phyloP scores from a whole-genome alignment of 2,888 invertebrate genomes.

The Tolmerus cingulatus region DNA sequence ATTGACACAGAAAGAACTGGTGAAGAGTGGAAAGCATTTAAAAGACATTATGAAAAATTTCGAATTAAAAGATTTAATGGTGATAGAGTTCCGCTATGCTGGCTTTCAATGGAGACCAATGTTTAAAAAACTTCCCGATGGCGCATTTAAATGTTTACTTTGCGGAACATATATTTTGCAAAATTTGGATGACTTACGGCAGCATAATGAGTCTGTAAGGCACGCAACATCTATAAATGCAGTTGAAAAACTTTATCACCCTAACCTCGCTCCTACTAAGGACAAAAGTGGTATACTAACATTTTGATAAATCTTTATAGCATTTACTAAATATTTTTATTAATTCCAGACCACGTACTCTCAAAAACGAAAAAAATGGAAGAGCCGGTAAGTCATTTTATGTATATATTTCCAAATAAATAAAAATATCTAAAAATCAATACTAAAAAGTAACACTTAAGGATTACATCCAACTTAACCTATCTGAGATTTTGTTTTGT shows the following conservation, averaged over 20 bases:
- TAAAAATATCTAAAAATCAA: no score
- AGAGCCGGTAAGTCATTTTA: not conserved
- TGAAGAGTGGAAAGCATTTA: conserved; percentile 1
- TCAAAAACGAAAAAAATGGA: not conserved
- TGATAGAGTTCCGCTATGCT: conserved; percentile 39
- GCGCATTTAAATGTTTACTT: conserved; percentile 30
- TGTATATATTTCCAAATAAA: not conserved
- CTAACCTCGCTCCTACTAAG: conserved; percentile 25
- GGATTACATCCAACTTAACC: no score
- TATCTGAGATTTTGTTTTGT: no score
- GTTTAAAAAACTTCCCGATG: conserved; percentile 1
- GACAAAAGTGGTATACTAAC: not conserved
- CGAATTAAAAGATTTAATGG: conserved; percentile 21
- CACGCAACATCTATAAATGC: conserved; percentile 6
- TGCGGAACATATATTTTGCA: conserved; percentile 35
- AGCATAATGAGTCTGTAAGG: conserved; percentile 36
- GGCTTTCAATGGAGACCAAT: conserved; percentile 20
- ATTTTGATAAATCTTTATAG: not conserved
- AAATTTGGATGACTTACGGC: conserved; percentile 4
- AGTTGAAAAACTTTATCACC: conserved; percentile 34
- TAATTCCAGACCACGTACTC: not conserved
- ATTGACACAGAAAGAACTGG: not conserved
- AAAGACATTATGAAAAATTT: conserved; percentile 4
- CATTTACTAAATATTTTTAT: not conserved
- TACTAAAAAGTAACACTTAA: no score